Base-by-base conservation (phyloP, 2,797 vertebrate genomes). In the Argentina silus region DNA sequence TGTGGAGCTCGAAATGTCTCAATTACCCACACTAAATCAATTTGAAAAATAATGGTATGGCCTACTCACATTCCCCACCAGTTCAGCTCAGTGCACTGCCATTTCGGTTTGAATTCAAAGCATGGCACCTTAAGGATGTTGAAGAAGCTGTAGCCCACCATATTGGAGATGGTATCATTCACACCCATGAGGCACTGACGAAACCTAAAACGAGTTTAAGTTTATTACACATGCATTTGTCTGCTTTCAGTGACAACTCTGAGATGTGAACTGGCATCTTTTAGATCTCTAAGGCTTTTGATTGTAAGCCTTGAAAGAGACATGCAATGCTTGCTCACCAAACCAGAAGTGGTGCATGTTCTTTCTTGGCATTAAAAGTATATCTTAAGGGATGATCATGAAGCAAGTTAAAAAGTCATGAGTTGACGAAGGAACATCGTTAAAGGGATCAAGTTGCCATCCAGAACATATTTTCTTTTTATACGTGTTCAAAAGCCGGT, bases 71-170 rank as follows among this genome's bases (percentile, higher is more conserved):
- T 90, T 64, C 95, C 94, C 94, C 94, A 95, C 96, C 95, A 96
- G 87, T 92, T 86, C 91, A 93, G 91, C 63, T 88, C 77, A 23
- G 93, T 83, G 17, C 97, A 97, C n/a, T 81, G 89, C 77, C 83
- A 91, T 47, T 80, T 87, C 19, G 90, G 86, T 67, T 91, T 88
- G 80, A 97, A 86, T 80, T 93, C 86, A 12, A 98, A 98, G 86
- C 97, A 98, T 1, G 95, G 95, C 15, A 93, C 70, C 71, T 88
- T 91, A 74, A 98, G 85, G 74, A 97, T 69, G 47, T 90, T 95
- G 90, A 97, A 98, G 87, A 95, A 98, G 71, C 94, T 95, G 89
- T 93, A 81, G 3, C 95, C 96, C 70, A 98, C 93, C 75, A 97
- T 85, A 61, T 90, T 91, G 0, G 96, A 94, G 77, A 97, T 78